Evolutionary conservation across 2,888 invertebrate genomes (phyloP), one percentile per base, ranked within the genome.

Genomic region (Schizaphis graminum): DNA sequence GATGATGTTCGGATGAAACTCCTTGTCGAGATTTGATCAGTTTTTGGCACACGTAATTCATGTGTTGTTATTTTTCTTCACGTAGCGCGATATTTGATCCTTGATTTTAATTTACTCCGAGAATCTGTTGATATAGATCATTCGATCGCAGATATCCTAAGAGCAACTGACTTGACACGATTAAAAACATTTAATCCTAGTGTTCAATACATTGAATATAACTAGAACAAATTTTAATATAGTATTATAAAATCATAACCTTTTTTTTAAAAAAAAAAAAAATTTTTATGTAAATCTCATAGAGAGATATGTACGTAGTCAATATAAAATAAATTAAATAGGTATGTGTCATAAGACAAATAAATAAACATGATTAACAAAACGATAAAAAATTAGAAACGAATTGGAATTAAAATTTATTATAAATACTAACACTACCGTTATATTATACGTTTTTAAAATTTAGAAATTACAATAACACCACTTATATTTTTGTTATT

Each of bases 61-160:
- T 5, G 67, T 67, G n/a, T 67, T 67, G 16, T 67, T 4, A n/a
- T 4, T 4, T n/a, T 13, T 67, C 16, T 67, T n/a, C n/a, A 13
- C 13, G 56, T 24, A 24, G 1, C 1, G 0, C 1, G 16, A 16
- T n/a, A 16, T 67, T n/a, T 67, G 1, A 4, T 4, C 1, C 3
- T 5, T 16, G 67, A n/a, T n/a, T 67, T 13, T 61, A 61, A 28
- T 13, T 13, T 4, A 61, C 61, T n/a, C n/a, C 11, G n/a, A 57
- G 8, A 57, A 57, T 26, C 4, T 61, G 57, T 26, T 57, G n/a
- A 61, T 13, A n/a, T 13, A 61, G n/a, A 16, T 1, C 5, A 16
- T n/a, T n/a, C 67, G 67, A n/a, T 67, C n/a, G n/a, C n/a, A 16
- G 16, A 5, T 13, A n/a, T 4, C 16, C n/a, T 13, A 67, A n/a